Evolutionary conservation across 2,888 invertebrate genomes (phyloP).

Genomic region (Teleiodes luculella): DNA sequence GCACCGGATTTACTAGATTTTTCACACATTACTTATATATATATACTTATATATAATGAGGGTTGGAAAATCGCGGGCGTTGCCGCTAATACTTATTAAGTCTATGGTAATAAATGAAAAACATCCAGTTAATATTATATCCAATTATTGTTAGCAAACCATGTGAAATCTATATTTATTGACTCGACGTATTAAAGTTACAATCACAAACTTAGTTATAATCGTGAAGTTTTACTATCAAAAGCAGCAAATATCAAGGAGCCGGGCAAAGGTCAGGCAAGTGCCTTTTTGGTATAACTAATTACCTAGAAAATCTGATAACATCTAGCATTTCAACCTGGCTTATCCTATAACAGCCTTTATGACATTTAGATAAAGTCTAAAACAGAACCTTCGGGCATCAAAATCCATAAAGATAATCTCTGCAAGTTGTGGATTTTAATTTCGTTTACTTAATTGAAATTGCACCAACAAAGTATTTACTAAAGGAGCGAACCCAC

Average conservation of each 20-base stretch:
- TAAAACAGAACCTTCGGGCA: not conserved
- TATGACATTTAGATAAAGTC: not conserved
- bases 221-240: constrained; percentile 1
- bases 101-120: no score
- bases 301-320: constrained; percentile 8
- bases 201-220: not conserved
- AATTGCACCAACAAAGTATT: no score
- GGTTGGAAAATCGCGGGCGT: no score
- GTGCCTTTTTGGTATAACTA: constrained; percentile 4
- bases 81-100: no score
- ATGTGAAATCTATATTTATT: not conserved
- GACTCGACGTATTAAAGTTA: not conserved
- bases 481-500: no score
- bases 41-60: no score
- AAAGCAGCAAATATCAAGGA: constrained; percentile 4
- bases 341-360: not conserved
- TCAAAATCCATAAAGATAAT: not conserved
- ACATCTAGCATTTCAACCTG: not conserved
- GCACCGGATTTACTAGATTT: no score
- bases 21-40: no score
- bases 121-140: no score
- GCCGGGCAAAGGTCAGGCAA: not conserved
- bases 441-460: no score
- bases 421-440: not conserved
- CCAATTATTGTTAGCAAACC: not conserved